Conservation (phyloP, 2,888 invertebrate genomes). For the Crepidodera aurea region DNA sequence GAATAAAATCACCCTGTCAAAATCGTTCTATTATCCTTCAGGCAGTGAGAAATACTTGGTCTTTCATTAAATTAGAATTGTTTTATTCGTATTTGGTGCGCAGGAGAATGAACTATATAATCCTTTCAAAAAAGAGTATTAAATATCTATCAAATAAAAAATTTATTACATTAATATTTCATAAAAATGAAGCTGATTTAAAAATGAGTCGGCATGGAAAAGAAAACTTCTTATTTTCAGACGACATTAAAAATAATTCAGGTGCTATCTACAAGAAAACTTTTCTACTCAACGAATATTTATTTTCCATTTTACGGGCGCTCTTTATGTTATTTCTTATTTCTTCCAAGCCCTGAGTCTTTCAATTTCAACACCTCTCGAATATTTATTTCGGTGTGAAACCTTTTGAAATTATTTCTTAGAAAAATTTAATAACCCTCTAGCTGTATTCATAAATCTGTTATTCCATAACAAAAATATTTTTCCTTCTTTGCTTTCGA, state of each 20-base stretch:
- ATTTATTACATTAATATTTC: no score
- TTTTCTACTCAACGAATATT: background rate
- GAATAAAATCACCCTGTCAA: constrained; percentile 12
- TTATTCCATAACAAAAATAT: constrained; percentile 18
- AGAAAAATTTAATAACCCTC: constrained; percentile 11
- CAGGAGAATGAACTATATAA: background rate
- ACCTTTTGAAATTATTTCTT: constrained; percentile 12
- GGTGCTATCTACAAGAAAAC: background rate
- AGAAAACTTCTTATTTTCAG: no score
- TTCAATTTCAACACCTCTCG: constrained; percentile 14
- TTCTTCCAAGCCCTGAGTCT: background rate
- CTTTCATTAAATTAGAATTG: constrained; percentile 2
- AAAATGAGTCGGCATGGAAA: no score
- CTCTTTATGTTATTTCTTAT: constrained; percentile 13
- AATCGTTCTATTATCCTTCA: constrained; percentile 4
- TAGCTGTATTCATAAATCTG: background rate
- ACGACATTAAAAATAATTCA: background rate
- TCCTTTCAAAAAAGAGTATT: constrained; percentile 1
- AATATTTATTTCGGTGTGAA: constrained; percentile 15
- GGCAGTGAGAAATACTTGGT: constrained; percentile 4
- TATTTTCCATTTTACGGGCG: constrained; percentile 9
- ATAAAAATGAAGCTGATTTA: no score
- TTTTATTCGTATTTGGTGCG: constrained; percentile 1
- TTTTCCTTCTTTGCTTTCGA: constrained; percentile 20
- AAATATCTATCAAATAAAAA: no score